Evolutionary conservation across 2,113 vertebrate species (phyloP).

Genomic region (Sceloporus tristichus): DNA sequence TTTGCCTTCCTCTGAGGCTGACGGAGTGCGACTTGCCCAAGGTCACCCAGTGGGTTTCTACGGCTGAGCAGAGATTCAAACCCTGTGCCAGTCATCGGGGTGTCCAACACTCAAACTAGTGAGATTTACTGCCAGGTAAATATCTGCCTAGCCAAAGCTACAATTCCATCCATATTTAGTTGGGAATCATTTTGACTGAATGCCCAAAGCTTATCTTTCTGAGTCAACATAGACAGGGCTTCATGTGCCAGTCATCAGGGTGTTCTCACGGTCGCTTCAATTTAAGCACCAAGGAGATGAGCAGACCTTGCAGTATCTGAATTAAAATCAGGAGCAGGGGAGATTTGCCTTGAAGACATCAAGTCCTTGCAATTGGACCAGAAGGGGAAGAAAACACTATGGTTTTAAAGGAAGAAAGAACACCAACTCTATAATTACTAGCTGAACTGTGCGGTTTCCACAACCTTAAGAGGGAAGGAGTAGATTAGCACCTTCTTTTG

Average conservation of each 20-base stretch:
- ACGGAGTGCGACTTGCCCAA: too few species aligned
- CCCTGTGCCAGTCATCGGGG: background rate
- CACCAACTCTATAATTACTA: background rate
- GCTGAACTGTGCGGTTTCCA: slow-evolving; percentile 6
- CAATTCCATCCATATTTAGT: background rate
- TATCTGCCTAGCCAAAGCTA: background rate
- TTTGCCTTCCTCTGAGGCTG: too few species aligned
- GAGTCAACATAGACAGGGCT: background rate
- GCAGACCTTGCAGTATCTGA: background rate
- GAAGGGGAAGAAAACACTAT: background rate
- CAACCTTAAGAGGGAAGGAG: background rate
- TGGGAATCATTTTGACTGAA: too few species aligned
- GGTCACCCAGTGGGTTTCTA: too few species aligned
- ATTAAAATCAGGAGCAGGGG: background rate
- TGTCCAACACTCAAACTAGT: too few species aligned
- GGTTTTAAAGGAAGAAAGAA: background rate
- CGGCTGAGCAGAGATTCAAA: too few species aligned
- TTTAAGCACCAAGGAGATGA: background rate
- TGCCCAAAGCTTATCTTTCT: background rate
- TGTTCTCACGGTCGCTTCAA: background rate
- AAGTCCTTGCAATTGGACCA: background rate
- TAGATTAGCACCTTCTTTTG: slow-evolving; percentile 14
- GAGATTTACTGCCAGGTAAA: too few species aligned
- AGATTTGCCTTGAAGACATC: background rate
- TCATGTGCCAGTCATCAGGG: background rate